These are phyloP conservation scores for Pseudococcus longispinus DNA, from an alignment of 2,888 invertebrate genomes.

Conservation along the genomic window DNA sequence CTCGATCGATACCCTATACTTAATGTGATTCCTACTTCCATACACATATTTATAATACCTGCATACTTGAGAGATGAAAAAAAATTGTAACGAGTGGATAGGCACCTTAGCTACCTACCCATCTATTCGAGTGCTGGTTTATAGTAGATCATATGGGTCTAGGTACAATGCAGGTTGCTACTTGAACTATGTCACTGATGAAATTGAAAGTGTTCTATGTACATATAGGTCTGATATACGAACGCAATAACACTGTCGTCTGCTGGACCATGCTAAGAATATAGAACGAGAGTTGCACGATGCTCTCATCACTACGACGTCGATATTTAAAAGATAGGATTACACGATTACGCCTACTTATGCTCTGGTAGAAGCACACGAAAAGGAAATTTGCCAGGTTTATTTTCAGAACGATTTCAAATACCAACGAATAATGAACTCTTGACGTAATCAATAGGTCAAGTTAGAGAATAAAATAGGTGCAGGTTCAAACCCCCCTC, in stretches of 20 bases:
- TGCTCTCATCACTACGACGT: background rate
- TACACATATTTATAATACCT: background rate
- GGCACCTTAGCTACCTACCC: background rate
- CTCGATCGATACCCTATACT: background rate
- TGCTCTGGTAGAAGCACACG: too few relatives aligned
- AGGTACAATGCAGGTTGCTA: background rate
- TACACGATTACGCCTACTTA: background rate
- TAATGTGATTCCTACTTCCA: background rate
- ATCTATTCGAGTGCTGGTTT: too few relatives aligned
- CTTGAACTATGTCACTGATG: background rate
- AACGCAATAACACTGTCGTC: background rate
- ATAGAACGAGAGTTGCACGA: background rate
- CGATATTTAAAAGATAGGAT: background rate
- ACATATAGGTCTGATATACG: background rate
- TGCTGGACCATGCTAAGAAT: background rate
- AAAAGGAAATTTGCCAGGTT: background rate
- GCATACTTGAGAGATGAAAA: background rate
- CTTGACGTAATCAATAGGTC: background rate
- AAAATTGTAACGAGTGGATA: background rate
- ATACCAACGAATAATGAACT: background rate
- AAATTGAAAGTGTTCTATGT: constrained; percentile 1
- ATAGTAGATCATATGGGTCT: too few relatives aligned
- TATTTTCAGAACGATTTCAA: background rate
- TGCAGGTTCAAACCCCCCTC: background rate
- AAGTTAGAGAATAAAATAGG: background rate